Evolutionary conservation across 1,140 invertebrate species (phyloP), one percentile per base, ranked within the genome.

Genomic region (Drosophila mauritiana): DNA sequence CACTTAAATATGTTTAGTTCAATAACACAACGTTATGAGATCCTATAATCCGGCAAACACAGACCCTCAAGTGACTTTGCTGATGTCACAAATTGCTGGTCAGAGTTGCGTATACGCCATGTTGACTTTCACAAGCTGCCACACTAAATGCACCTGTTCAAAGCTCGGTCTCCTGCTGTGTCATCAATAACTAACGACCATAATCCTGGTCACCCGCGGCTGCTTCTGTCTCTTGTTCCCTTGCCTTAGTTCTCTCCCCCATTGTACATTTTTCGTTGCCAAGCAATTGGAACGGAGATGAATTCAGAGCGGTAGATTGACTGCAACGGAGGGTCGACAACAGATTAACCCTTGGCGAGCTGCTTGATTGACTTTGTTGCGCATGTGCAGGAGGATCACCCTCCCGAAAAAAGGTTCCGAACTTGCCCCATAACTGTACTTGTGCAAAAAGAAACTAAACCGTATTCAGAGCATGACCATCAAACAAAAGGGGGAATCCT

Each of bases 391-490:
- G 42, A 57, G 73, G 73, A 75, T 75, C 59, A 53, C 46, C 59
- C 45, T 61, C 39, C 40, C 36, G 17, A 51, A 53, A 20, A 61
- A 40, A 69, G 67, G 70, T 61, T 34, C 49, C 52, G 3, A 45
- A 63, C 42, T 13, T 22, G 36, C 15, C 36, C 48, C 55, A 39
- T 70, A 80, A 76, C 70, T 80, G 78, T 80, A 69, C 42, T 53
- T 51, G 13, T 17, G 3, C n/a, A 8, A 43, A 34, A 69, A 48
- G 22, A 20, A 37, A 36, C 37, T 22, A 40, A 22, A 31, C 48
- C 37, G 59, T 80, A 73, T 85, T 77, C 45, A 84, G 80, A 84
- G 80, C 80, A 79, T 77, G 69, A 84, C 78, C 40, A 53, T 48
- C 39, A 42, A 56, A 48, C 17, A 39, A 54, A 63, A 56, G 40